Percentiles rank a stretch among this genome's conserved stretches.
These are phyloP conservation scores for Drepanosiphum platanoidis DNA, from an alignment of 2,888 invertebrate genomes.

Conservation along the genomic window DNA sequence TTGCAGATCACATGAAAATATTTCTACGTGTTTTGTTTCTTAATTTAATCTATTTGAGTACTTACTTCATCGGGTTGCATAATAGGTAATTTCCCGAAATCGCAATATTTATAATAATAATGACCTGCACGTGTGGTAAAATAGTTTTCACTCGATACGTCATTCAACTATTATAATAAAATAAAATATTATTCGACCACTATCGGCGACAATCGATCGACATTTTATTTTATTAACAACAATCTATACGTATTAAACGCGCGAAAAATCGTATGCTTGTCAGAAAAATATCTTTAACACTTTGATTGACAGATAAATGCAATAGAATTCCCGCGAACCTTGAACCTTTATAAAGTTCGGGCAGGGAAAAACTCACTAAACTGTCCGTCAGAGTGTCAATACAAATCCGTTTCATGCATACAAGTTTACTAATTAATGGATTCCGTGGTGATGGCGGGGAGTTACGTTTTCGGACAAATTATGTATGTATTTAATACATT, in stretches of 20 bases:
- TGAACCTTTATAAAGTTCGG: slow-evolving; percentile 7
- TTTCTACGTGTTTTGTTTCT: neutral
- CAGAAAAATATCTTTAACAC: slow-evolving; percentile 34
- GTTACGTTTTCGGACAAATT: neutral
- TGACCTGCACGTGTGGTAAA: too few relatives aligned
- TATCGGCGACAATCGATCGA: too few relatives aligned
- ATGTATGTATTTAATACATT: neutral
- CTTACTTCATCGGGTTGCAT: too few relatives aligned
- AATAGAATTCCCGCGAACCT: slow-evolving; percentile 13
- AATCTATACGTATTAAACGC: neutral
- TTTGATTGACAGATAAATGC: slow-evolving; percentile 35
- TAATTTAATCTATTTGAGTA: neutral
- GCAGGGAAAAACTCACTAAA: neutral
- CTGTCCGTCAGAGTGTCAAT: slow-evolving; percentile 48
- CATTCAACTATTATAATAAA: too few relatives aligned
- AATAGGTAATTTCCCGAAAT: too few relatives aligned
- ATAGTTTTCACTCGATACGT: too few relatives aligned
- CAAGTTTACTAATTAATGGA: slow-evolving; percentile 33
- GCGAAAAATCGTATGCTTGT: slow-evolving; percentile 1
- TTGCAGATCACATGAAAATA: neutral
- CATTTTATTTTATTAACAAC: too few relatives aligned
- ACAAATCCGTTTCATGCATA: slow-evolving; percentile 37
- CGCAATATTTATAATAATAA: too few relatives aligned
- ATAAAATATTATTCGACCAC: too few relatives aligned
- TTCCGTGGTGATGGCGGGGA: neutral